These are phyloP conservation scores for Hypsopygia costalis DNA, from an alignment of 2,888 invertebrate species.

Conservation along the genomic window DNA sequence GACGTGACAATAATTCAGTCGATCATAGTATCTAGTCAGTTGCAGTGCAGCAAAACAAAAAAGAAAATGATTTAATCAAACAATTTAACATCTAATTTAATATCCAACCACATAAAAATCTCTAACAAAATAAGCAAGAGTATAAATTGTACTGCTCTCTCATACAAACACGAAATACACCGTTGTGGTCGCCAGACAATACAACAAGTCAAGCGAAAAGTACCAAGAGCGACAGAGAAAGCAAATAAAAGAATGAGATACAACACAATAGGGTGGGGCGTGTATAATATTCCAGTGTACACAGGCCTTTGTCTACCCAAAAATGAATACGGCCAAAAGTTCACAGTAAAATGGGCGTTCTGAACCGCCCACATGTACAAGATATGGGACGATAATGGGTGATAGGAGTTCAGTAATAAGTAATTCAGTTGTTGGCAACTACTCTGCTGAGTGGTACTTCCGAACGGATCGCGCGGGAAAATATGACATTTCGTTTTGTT, in stretches of 20 bases:
- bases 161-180: conserved; percentile 29
- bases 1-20: too few species aligned
- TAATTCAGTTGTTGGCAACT: conserved; percentile 68
- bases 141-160: conserved; percentile 17
- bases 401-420: conserved; percentile 59
- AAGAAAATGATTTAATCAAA: background rate
- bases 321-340: conserved; percentile 7
- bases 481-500: conserved; percentile 9
- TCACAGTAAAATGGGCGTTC: conserved; percentile 26
- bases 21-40: too few species aligned
- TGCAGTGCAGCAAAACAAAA: too few species aligned
- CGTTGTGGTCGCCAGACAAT: conserved; percentile 40
- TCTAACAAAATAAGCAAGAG: conserved; percentile 24
- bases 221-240: conserved; percentile 29
- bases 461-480: conserved; percentile 24
- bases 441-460: conserved; percentile 39
- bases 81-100: conserved; percentile 15
- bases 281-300: conserved; percentile 22
- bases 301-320: conserved; percentile 19
- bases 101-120: conserved; percentile 17
- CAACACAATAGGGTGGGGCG: conserved; percentile 43
- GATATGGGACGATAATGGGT: conserved; percentile 63
- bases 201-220: conserved; percentile 42
- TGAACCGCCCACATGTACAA: conserved; percentile 65
- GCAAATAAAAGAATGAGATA: conserved; percentile 29